phyloP scores from a whole-genome alignment of 2,888 invertebrate species.

The Oscheius sp. region DNA sequence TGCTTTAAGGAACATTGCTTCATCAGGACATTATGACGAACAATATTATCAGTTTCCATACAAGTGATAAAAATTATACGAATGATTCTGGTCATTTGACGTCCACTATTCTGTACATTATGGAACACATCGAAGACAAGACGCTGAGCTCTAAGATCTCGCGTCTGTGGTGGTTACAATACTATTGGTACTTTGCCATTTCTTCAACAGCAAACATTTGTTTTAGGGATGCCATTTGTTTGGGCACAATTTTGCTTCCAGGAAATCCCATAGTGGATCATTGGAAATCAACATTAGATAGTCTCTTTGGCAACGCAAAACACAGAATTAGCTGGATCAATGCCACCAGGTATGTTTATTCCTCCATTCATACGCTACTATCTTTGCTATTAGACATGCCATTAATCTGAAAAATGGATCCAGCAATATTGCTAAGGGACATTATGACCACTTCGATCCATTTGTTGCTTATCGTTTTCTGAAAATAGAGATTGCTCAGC shows the following conservation, averaged over 20 bases:
- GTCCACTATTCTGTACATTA: not conserved
- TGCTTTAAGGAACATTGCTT: not conserved
- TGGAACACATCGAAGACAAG: not conserved
- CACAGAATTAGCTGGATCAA: not conserved
- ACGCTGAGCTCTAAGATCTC: not conserved
- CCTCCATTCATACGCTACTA: not conserved
- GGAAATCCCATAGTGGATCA: not conserved
- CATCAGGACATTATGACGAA: not conserved
- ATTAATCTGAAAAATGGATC: not conserved
- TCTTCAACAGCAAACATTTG: not conserved
- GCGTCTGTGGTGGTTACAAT: not conserved
- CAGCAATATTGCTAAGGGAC: not conserved
- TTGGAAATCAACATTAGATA: not conserved
- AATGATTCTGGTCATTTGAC: not conserved
- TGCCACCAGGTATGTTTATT: not conserved
- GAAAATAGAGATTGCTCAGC: not conserved
- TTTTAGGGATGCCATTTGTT: constrained; percentile 11
- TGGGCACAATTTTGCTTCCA: not conserved
- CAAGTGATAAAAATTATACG: not conserved
- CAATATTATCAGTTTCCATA: not conserved
- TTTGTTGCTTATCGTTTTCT: not conserved
- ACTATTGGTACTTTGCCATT: not conserved
- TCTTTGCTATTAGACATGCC: not conserved
- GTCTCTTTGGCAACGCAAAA: not conserved
- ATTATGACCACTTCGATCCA: not conserved